These are phyloP conservation scores for Danio choprae DNA, from an alignment of 2,797 vertebrate genomes.

Conservation along the genomic window DNA sequence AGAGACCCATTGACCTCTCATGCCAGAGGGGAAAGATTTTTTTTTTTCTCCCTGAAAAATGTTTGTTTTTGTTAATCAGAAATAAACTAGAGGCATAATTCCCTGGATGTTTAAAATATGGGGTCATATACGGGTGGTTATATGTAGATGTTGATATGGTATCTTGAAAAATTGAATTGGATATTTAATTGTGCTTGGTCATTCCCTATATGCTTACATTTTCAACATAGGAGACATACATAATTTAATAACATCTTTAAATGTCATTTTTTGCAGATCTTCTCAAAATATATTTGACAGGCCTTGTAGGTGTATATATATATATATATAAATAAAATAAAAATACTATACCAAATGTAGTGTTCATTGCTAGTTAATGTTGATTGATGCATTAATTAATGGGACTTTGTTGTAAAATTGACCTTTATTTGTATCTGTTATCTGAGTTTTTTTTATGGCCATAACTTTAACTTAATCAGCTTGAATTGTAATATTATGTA, in stretches of 20 bases:
- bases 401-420: no score
- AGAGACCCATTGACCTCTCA: constrained; percentile 44
- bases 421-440: neutral
- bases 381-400: no score
- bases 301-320: no score
- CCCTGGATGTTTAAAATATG: neutral
- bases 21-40: neutral
- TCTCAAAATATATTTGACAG: neutral
- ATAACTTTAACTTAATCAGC: neutral
- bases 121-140: no score
- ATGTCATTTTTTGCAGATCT: neutral
- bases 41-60: neutral
- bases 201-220: neutral
- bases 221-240: no score
- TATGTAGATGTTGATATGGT: no score
- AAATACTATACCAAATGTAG: no score
- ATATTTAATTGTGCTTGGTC: neutral
- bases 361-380: no score
- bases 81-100: neutral
- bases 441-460: no score
- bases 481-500: neutral
- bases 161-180: no score
- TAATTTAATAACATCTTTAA: neutral
- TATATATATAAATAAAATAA: no score
- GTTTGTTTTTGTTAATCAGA: neutral